Conservation (phyloP, 2,797 vertebrate genomes). For the Rhyacichthys aspro region DNA sequence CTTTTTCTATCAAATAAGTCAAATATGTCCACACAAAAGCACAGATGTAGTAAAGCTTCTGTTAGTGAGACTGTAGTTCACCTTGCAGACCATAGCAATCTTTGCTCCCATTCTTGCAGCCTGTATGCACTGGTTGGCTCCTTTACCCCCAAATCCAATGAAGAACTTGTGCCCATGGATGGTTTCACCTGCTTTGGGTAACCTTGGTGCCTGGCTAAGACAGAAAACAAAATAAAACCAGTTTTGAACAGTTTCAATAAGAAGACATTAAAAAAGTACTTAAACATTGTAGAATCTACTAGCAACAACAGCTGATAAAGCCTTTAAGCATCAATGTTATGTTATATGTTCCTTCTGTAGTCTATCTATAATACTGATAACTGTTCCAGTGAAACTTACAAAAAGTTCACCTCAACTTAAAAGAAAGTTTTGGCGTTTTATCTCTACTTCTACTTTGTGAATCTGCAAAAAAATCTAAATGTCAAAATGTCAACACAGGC, state of each 20-base stretch:
- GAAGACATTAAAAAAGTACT: constrained; percentile 2
- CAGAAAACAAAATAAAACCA: constrained; percentile 62
- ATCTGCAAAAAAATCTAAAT: too few species aligned
- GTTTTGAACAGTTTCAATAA: constrained; percentile 67
- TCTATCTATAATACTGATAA: too few species aligned
- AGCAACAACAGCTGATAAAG: too few species aligned
- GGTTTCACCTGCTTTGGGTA: constrained; percentile 94
- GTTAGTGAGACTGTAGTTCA: constrained; percentile 56
- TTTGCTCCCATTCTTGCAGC: constrained; percentile 90
- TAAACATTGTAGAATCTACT: background rate
- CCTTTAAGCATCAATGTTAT: too few species aligned
- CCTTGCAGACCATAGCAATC: constrained; percentile 93
- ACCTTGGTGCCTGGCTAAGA: constrained; percentile 85
- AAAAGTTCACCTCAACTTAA: too few species aligned
- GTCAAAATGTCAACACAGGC: too few species aligned
- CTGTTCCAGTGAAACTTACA: too few species aligned
- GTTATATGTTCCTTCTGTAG: background rate
- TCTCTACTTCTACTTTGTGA: too few species aligned
- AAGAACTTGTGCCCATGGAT: constrained; percentile 95
- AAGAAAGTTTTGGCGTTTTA: too few species aligned
- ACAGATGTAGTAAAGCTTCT: background rate
- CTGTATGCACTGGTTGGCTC: constrained; percentile 97
- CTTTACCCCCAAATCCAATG: constrained; percentile 96
- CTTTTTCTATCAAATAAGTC: constrained; percentile 8
- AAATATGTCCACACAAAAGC: constrained; percentile 4